Base-by-base conservation (phyloP, 1,140 invertebrate genomes). In the Drosophila leontia region DNA sequence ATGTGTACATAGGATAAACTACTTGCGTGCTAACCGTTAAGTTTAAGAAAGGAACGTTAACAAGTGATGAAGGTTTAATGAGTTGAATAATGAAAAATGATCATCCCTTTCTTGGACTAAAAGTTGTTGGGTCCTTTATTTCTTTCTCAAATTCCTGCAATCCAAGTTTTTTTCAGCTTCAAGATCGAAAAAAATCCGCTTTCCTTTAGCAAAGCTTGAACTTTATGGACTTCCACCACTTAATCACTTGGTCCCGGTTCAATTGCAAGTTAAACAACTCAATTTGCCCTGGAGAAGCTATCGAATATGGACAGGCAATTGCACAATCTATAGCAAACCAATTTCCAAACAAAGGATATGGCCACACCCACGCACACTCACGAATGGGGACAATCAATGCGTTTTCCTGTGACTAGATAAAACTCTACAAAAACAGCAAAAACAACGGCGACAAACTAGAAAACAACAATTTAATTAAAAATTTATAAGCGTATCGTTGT, bases 401-500 rank as follows among this genome's bases (percentile, higher is more conserved):
- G 77, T 80, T 74, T 82, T 82, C 60, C 67, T 77, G 58, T 67
- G 44, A 41, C 69, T 48, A 71, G 51, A 71, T 50, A 58, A 11
- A 34, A 19, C 51, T 13, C 11, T 32, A 15, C 26, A 44, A 17
- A 3, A 72, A 50, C 44, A 72, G 61, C 35, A 51, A 50, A 59
- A 72, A 41, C 69, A 62, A 37, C 35, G 56, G 62, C 42, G 48
- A 69, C 47, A 63, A 65, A 70, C 64, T 65, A 48, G 51, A 60
- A 80, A 81, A 78, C 79, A 68, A 80, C 84, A 83, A 87, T 84
- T 87, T 78, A 88, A 88, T 87, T 84, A 88, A 75, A 78, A 88
- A 87, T 88, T 88, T 87, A 87, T 87, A 86, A 87, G 72, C 80
- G 80, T 83, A 77, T 75, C 84, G 63, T 80, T 83, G 68, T 70